Base-by-base conservation (phyloP, 2,888 invertebrate species). In the Parapristionchus giblindavisi region DNA sequence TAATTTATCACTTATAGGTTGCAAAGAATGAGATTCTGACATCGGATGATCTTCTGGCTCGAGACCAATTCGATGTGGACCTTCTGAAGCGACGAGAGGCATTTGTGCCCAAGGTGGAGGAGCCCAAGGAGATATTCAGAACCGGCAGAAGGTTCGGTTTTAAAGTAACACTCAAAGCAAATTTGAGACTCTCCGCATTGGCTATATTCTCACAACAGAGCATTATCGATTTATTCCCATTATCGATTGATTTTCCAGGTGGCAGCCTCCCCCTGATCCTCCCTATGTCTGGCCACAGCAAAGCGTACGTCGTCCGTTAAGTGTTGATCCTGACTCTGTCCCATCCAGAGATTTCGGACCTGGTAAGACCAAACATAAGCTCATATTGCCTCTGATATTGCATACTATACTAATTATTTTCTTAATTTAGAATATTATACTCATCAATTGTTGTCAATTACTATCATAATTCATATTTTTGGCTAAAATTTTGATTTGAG, bases 221-320 rank as follows among this genome's bases (percentile, higher is more conserved):
- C n/a, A n/a, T n/a, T n/a, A n/a, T n/a, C n/a, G n/a, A n/a, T n/a
- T n/a, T n/a, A n/a, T n/a, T n/a, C n/a, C n/a, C n/a, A n/a, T n/a
- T n/a, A n/a, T n/a, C n/a, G n/a, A n/a, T n/a, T n/a, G n/a, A n/a
- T n/a, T n/a, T n/a, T n/a, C n/a, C 52, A 76, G 87, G 29, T 88
- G 88, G 88, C 85, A 87, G 51, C 88, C 88, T 27, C 88, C 88
- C 6, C 87, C 87, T 21, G 88, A 88, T 56, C 81, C 82, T 68
- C 87, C 88, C 6, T 88, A 83, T 48, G 78, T 82, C 0, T 82
- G 81, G 83, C 83, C 83, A 21, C 80, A 82, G 8, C n/a, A n/a
- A n/a, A n/a, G n/a, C n/a, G 70, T 83, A 6, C 60, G 81, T 48
- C 43, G 81, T 32, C 78, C 82, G 17, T 79, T 82, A 70, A 80